These are phyloP conservation scores for Typhlichthys eigenmanni DNA, from an alignment of 2,797 vertebrate species.

Conservation along the genomic window DNA sequence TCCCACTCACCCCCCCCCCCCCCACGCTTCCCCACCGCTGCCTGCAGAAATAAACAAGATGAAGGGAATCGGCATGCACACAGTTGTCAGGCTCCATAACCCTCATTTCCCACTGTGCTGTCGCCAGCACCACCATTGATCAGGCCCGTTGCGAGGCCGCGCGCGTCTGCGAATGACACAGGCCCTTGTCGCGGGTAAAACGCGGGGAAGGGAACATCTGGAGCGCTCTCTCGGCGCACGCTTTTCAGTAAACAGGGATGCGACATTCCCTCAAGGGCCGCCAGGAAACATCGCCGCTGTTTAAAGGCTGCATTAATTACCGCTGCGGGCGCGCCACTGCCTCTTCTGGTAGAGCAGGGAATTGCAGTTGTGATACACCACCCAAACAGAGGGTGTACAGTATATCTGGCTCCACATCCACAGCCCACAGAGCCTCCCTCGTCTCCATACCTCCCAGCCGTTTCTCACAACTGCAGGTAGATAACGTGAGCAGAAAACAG, in stretches of 20 bases:
- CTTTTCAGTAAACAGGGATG: not conserved
- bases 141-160: conserved; percentile 39
- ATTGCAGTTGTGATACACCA: no score
- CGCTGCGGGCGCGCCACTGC: no score
- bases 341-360: no score
- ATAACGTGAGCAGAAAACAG: no score
- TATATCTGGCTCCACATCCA: no score
- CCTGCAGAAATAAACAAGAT: conserved; percentile 70
- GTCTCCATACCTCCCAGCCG: no score
- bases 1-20: conserved; percentile 5
- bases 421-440: no score
- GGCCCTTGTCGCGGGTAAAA: conserved; percentile 1
- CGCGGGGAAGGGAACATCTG: conserved; percentile 29
- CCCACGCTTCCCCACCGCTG: not conserved
- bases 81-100: conserved; percentile 67
- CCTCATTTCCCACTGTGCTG: conserved; percentile 66
- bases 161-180: conserved; percentile 18
- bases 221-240: conserved; percentile 1
- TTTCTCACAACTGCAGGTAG: no score
- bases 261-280: not conserved
- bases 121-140: conserved; percentile 54
- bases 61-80: conserved; percentile 55
- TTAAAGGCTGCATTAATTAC: no score
- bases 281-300: no score
- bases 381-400: no score